Conservation (phyloP, 2,888 invertebrate genomes). For the Athalia cordata region DNA sequence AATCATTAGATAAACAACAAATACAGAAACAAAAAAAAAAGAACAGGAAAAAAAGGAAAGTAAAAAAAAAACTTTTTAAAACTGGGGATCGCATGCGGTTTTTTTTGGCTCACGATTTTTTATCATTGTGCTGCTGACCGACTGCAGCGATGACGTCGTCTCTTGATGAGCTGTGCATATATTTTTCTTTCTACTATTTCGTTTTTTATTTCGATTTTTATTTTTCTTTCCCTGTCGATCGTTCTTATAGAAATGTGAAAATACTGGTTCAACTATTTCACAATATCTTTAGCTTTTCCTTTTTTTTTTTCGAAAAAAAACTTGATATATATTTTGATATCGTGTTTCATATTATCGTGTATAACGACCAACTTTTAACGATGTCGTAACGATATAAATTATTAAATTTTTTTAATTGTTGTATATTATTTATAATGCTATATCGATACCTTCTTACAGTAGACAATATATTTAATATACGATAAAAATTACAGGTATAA, state of each 20-base stretch:
- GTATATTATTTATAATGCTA: no score
- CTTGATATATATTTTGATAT: not conserved
- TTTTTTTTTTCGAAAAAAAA: no score
- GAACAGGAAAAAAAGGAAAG: not conserved
- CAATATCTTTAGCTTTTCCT: not conserved
- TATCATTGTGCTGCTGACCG: conserved; percentile 37
- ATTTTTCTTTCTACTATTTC: conserved; percentile 1
- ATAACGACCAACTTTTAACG: no score
- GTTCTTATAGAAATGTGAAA: not conserved
- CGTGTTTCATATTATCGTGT: not conserved
- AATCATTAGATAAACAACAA: not conserved
- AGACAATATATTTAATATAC: no score
- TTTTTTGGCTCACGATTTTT: conserved; percentile 38
- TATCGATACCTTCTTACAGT: no score
- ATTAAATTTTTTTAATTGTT: no score
- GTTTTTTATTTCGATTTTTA: not conserved
- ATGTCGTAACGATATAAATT: no score
- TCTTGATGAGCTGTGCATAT: conserved; percentile 33
- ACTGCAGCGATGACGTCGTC: conserved; percentile 29
- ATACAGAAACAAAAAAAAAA: not conserved
- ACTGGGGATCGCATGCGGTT: conserved; percentile 30
- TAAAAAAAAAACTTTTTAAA: not conserved
- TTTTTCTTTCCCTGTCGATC: not conserved
- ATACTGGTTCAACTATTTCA: conserved; percentile 30
- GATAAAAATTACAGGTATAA: no score